phyloP scores from a whole-genome alignment of 2,888 invertebrate species.

The Apamea epomidion region DNA sequence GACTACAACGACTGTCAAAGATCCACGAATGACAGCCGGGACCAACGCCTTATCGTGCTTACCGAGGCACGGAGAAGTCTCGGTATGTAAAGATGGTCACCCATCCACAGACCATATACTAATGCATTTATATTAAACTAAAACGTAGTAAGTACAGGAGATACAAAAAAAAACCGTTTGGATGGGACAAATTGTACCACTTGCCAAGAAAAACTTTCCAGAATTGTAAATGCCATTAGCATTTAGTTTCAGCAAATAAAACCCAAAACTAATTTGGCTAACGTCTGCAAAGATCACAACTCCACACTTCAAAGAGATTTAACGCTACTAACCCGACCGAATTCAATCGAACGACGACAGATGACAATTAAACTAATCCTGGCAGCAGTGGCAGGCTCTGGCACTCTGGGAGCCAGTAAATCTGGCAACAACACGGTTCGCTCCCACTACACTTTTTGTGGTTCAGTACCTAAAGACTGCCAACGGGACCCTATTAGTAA shows the following conservation, averaged over 20 bases:
- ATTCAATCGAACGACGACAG: slow-evolving; percentile 39
- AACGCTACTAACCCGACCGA: slow-evolving; percentile 6
- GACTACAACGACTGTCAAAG: too few relatives aligned
- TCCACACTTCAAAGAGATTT: slow-evolving; percentile 7
- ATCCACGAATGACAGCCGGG: too few relatives aligned
- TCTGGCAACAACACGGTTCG: slow-evolving; percentile 54
- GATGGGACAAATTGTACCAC: not conserved
- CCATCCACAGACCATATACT: too few relatives aligned
- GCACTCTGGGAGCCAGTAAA: slow-evolving; percentile 42
- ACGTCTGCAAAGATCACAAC: slow-evolving; percentile 1
- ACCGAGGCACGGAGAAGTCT: too few relatives aligned
- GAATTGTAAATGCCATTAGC: not conserved
- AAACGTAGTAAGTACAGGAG: not conserved
- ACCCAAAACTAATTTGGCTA: not conserved
- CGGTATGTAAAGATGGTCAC: too few relatives aligned
- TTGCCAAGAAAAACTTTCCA: not conserved
- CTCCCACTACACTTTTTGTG: slow-evolving; percentile 27
- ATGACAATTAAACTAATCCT: slow-evolving; percentile 51
- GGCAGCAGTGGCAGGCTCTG: slow-evolving; percentile 18
- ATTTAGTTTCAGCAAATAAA: not conserved
- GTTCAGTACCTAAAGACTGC: not conserved
- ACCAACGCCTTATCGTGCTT: too few relatives aligned
- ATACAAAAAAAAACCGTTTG: not conserved
- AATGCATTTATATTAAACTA: too few relatives aligned
- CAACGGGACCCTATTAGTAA: not conserved